These are phyloP conservation scores for Cephalopholis sonnerati DNA, from an alignment of 2,113 vertebrate species.

Conservation along the genomic window DNA sequence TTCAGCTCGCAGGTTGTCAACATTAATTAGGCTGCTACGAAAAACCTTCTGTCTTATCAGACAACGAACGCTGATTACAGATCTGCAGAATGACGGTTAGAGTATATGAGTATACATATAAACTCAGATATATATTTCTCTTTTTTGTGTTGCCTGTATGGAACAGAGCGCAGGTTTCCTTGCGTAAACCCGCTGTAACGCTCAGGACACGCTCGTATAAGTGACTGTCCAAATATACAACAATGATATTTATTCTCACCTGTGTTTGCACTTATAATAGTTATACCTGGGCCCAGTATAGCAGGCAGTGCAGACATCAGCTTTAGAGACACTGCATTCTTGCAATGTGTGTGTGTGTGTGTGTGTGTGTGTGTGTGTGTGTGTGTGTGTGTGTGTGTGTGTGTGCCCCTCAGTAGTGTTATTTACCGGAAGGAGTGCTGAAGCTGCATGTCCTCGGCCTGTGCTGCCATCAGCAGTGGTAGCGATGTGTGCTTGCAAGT, in stretches of 20 bases:
- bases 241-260: background rate
- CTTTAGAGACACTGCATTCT: conserved; percentile 6
- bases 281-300: background rate
- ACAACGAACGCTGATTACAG: background rate
- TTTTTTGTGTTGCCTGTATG: too few relatives aligned
- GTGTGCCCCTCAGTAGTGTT: conserved; percentile 47
- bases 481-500: background rate
- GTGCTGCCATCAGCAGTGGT: conserved; percentile 67
- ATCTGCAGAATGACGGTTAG: background rate
- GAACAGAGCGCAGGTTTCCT: background rate
- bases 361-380: conserved; percentile 26
- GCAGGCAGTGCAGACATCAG: background rate
- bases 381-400: conserved; percentile 13
- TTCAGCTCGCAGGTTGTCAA: conserved; percentile 8
- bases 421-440: conserved; percentile 68
- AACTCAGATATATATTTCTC: too few relatives aligned
- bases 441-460: conserved; percentile 67
- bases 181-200: background rate
- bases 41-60: background rate
- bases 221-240: background rate
- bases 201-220: background rate
- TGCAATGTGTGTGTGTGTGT: background rate
- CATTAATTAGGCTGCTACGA: conserved; percentile 2
- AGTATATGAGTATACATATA: too few relatives aligned
- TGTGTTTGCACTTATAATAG: background rate